Evolutionary conservation across 1,140 invertebrate species (phyloP).

Genomic region (Rhopalosiphum maidis): DNA sequence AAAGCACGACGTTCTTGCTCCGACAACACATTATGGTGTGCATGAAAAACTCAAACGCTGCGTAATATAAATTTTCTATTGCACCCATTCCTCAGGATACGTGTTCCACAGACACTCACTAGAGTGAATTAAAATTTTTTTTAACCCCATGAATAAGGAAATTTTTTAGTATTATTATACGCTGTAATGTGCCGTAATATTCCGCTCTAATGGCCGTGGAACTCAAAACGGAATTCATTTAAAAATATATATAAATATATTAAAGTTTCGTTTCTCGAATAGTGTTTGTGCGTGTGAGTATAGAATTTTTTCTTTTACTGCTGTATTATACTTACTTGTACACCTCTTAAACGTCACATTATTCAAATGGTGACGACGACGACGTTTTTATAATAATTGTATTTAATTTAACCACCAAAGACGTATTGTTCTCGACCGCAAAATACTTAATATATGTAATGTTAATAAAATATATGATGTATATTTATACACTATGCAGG

Average conservation of each 20-base stretch:
- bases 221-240: not conserved
- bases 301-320: not conserved
- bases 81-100: not conserved
- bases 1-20: not conserved
- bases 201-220: not conserved
- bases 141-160: not conserved
- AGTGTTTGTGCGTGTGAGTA: not conserved
- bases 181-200: not conserved
- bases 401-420: not conserved
- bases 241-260: not conserved
- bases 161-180: not conserved
- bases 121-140: not conserved
- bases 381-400: not conserved
- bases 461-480: not conserved
- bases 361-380: not conserved
- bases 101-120: not conserved
- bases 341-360: not conserved
- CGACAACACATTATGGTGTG: not conserved
- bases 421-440: not conserved
- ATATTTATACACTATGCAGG: too few species aligned
- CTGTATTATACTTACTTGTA: not conserved
- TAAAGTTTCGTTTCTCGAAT: not conserved
- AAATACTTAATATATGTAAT: not conserved
- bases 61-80: not conserved
- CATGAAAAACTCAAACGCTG: not conserved